A percentile compares a stretch with the other conserved stretches of the same genome.
Evolutionary conservation across 2,113 vertebrate genomes (phyloP).

Genomic region (Cyanoderma ruficeps): DNA sequence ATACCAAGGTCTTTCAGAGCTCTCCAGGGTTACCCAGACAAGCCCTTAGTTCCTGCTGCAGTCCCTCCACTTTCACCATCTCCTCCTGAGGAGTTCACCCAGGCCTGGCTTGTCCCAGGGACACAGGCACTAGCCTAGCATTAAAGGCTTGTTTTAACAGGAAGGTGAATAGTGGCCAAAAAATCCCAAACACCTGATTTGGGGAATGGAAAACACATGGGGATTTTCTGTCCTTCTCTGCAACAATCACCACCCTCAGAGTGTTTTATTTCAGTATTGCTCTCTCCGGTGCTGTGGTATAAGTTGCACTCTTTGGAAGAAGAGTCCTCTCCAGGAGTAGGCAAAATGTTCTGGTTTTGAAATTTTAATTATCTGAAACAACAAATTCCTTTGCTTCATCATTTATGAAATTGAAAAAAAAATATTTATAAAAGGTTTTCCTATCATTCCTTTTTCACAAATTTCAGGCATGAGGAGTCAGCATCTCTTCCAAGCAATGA

Average conservation of each 20-base stretch:
- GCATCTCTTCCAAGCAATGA: neutral
- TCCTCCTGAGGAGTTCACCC: neutral
- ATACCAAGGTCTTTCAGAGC: neutral
- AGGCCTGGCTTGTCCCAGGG: rapidly evolving
- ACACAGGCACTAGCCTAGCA: neutral
- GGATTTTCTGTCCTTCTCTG: neutral
- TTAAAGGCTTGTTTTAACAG: neutral
- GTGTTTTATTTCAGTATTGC: neutral
- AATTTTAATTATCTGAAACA: neutral
- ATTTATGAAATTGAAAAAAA: neutral
- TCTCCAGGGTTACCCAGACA: neutral
- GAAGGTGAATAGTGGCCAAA: neutral
- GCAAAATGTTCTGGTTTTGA: neutral
- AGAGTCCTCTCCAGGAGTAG: neutral
- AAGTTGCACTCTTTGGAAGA: neutral
- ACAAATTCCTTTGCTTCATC: neutral
- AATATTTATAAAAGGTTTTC: neutral
- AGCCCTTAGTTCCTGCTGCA: neutral
- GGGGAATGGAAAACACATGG: neutral
- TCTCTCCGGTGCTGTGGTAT: neutral
- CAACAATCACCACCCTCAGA: neutral
- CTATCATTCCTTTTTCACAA: neutral
- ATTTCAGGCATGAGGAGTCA: neutral
- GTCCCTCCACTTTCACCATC: neutral
- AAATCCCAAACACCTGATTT: rapidly evolving